These are phyloP conservation scores for Zaprionus nigranus DNA, from an alignment of 1,140 invertebrate genomes.

Conservation along the genomic window DNA sequence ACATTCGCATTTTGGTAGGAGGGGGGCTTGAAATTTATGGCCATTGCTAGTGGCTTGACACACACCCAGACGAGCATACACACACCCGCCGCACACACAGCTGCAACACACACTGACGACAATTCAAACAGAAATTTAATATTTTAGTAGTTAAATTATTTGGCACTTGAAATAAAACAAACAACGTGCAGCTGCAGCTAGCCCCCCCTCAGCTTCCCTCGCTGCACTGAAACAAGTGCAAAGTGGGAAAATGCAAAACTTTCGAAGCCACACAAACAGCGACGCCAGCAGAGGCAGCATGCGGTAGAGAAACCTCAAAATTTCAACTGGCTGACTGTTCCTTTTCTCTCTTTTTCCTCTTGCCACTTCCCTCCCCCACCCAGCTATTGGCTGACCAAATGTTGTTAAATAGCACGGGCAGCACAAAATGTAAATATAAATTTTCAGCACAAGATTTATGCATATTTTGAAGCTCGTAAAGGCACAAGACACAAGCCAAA, in stretches of 20 bases:
- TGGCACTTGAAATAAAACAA: slow-evolving; percentile 82
- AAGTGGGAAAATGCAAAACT: slow-evolving; percentile 80
- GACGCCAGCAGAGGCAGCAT: slow-evolving; percentile 42
- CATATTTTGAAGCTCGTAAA: slow-evolving; percentile 68
- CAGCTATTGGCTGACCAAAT: slow-evolving; percentile 65
- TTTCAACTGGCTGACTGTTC: slow-evolving; percentile 22
- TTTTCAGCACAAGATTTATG: slow-evolving; percentile 76
- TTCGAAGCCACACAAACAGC: slow-evolving; percentile 56
- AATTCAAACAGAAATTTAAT: slow-evolving; percentile 81
- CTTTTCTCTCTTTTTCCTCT: not conserved
- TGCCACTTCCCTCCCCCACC: not conserved
- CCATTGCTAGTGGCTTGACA: slow-evolving; percentile 42
- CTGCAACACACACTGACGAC: slow-evolving; percentile 45
- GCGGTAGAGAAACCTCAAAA: slow-evolving; percentile 46
- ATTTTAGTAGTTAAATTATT: slow-evolving; percentile 82
- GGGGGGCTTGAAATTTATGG: slow-evolving; percentile 61
- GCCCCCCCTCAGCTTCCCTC: slow-evolving; percentile 13
- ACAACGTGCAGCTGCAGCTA: slow-evolving; percentile 62
- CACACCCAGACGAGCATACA: slow-evolving; percentile 11
- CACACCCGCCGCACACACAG: slow-evolving; percentile 10
- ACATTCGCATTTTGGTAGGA: not conserved
- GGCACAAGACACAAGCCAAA: slow-evolving; percentile 29
- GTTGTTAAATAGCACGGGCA: slow-evolving; percentile 78
- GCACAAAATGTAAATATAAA: slow-evolving; percentile 76
- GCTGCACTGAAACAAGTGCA: slow-evolving; percentile 58